Conservation (phyloP, 2,113 vertebrate genomes). For the Crypturellus undulatus region DNA sequence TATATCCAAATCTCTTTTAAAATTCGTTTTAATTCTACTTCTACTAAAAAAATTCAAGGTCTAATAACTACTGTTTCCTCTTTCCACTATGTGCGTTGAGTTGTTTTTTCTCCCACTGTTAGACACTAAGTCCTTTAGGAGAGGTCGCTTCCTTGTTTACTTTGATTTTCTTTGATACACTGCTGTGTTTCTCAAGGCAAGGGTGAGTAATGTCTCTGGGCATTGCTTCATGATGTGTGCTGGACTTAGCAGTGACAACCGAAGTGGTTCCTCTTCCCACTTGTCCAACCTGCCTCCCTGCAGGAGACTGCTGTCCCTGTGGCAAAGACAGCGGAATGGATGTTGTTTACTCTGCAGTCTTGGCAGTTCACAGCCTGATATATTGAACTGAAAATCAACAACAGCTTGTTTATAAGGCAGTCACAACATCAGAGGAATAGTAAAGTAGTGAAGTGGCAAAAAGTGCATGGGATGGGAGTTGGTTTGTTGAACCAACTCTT, state of each 20-base stretch:
- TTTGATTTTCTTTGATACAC: slow-evolving; percentile 44
- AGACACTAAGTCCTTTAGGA: slow-evolving; percentile 21
- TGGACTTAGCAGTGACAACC: not conserved
- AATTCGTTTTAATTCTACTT: not conserved
- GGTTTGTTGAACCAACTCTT: not conserved
- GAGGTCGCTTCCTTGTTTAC: slow-evolving; percentile 34
- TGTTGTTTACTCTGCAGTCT: not conserved
- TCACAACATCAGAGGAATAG: fast-evolving
- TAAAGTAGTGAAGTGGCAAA: not conserved
- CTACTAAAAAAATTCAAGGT: not conserved
- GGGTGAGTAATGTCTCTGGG: slow-evolving; percentile 34
- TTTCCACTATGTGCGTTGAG: not conserved
- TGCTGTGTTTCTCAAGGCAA: not conserved
- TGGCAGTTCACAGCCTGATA: not conserved
- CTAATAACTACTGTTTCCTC: not conserved
- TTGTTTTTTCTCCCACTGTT: slow-evolving; percentile 2
- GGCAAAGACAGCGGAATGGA: slow-evolving; percentile 8
- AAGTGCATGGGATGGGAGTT: not conserved
- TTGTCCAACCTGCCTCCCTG: not conserved
- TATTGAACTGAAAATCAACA: slow-evolving; percentile 30
- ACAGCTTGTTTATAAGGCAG: not conserved
- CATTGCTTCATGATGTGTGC: not conserved
- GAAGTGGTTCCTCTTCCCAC: not conserved
- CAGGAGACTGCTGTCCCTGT: not conserved
- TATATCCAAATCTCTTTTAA: not conserved